Percentiles rank a stretch among this genome's conserved stretches.
These are phyloP conservation scores for Drosophila ezoana DNA, from an alignment of 2,888 invertebrate genomes.

Conservation along the genomic window DNA sequence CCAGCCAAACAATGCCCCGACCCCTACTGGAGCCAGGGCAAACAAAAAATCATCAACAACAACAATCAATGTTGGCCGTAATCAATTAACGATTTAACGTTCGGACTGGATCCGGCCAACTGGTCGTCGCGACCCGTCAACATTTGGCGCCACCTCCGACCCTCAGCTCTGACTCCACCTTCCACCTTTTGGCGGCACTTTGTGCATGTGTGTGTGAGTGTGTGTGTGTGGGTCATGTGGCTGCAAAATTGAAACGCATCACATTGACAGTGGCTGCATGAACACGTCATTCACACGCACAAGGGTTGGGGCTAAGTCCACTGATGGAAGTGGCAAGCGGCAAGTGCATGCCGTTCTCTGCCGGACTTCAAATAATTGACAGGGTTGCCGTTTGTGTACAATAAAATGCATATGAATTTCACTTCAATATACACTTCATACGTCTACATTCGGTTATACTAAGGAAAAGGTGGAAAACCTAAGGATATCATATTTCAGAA, in stretches of 20 bases:
- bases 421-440: too few relatives aligned
- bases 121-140: conserved; percentile 56
- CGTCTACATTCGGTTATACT: too few relatives aligned
- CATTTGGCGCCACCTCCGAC: conserved; percentile 60
- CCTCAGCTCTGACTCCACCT: conserved; percentile 8
- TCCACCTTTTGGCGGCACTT: conserved; percentile 11
- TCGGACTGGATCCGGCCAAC: conserved; percentile 60
- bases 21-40: conserved; percentile 7
- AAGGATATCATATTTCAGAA: too few relatives aligned
- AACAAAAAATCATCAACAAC: conserved; percentile 67
- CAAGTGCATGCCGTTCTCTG: conserved; percentile 40
- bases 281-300: conserved; percentile 67
- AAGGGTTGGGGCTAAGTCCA: conserved; percentile 9
- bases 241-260: conserved; percentile 70
- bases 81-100: conserved; percentile 81
- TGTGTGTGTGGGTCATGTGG: conserved; percentile 25
- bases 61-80: conserved; percentile 80
- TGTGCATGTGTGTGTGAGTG: too few relatives aligned
- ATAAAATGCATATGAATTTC: too few relatives aligned
- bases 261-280: conserved; percentile 70
- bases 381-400: conserved; percentile 52
- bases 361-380: conserved; percentile 24
- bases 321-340: conserved; percentile 21
- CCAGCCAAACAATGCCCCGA: conserved; percentile 47
- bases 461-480: too few relatives aligned